phyloP scores from a whole-genome alignment of 2,797 vertebrate species.

The Leuciscus waleckii region DNA sequence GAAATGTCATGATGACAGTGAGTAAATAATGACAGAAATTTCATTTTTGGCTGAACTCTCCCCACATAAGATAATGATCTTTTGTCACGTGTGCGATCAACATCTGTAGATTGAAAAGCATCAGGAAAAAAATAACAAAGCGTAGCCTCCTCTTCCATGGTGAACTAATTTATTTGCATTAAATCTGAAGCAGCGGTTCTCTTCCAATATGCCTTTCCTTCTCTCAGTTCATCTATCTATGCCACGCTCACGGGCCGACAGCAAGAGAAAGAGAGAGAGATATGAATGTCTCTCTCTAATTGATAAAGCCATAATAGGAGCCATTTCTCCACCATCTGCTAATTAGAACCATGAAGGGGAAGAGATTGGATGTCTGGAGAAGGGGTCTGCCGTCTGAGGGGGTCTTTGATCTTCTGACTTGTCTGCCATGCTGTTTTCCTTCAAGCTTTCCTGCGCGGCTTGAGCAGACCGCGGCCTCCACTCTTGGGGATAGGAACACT shows the following conservation, averaged over 20 bases:
- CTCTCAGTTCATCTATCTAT: constrained; percentile 79
- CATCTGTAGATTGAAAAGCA: constrained; percentile 20
- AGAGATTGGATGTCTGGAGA: constrained; percentile 68
- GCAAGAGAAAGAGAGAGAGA: constrained; percentile 24
- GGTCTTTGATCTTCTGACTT: constrained; percentile 83
- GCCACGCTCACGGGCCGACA: constrained; percentile 31
- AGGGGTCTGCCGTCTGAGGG: constrained; percentile 59
- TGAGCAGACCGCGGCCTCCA: constrained; percentile 78
- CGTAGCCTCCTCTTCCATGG: constrained; percentile 28
- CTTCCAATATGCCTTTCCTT: constrained; percentile 67
- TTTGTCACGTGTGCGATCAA: background rate
- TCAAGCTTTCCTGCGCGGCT: constrained; percentile 84
- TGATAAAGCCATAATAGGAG: constrained; percentile 81
- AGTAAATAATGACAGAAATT: background rate
- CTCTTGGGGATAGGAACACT: constrained; percentile 78
- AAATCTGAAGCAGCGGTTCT: constrained; percentile 46
- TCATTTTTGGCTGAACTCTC: background rate
- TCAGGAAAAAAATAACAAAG: constrained; percentile 28
- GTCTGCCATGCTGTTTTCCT: constrained; percentile 84
- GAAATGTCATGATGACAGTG: background rate
- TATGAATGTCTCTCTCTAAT: constrained; percentile 79
- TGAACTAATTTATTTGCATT: constrained; percentile 51
- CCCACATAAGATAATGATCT: background rate
- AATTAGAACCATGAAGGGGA: constrained; percentile 77
- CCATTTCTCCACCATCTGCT: constrained; percentile 74